phyloP scores from a whole-genome alignment of 2,797 vertebrate genomes.

The Iguana delicatissima region DNA sequence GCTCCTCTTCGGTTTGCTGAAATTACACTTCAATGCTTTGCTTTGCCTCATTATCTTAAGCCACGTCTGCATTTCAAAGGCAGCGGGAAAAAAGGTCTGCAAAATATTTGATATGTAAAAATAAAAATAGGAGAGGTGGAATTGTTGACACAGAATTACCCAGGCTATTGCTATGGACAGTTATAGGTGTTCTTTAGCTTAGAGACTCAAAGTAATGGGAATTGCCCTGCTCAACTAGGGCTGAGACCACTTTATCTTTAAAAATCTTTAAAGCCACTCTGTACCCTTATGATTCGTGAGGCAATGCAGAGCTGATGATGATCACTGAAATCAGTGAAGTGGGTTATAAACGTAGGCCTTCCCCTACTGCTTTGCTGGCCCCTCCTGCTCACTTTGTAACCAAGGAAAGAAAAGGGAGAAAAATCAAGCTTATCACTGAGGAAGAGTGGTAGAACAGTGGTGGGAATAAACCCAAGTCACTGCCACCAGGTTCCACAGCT shows the following conservation, averaged over 20 bases:
- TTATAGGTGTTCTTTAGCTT: neutral
- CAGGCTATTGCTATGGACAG: neutral
- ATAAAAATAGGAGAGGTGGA: neutral
- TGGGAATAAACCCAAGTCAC: neutral
- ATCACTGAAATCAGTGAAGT: no score
- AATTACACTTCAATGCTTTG: slow-evolving; percentile 58
- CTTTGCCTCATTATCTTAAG: slow-evolving; percentile 61
- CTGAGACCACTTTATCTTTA: neutral
- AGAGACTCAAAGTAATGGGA: neutral
- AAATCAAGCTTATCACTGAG: no score
- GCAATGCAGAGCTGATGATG: neutral
- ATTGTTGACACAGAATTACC: neutral
- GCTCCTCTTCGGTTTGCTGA: slow-evolving; percentile 49
- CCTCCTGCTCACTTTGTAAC: neutral
- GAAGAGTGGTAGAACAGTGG: neutral
- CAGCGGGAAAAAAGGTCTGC: neutral
- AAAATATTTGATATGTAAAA: neutral
- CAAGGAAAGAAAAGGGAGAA: neutral
- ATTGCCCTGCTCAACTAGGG: neutral
- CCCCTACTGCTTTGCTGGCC: neutral
- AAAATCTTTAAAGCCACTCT: no score
- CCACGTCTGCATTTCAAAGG: neutral
- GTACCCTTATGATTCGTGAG: neutral
- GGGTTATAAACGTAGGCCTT: neutral
- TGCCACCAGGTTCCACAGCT: neutral